These are phyloP conservation scores for Zaprionus inermis DNA, from an alignment of 1,140 invertebrate species.

Conservation along the genomic window DNA sequence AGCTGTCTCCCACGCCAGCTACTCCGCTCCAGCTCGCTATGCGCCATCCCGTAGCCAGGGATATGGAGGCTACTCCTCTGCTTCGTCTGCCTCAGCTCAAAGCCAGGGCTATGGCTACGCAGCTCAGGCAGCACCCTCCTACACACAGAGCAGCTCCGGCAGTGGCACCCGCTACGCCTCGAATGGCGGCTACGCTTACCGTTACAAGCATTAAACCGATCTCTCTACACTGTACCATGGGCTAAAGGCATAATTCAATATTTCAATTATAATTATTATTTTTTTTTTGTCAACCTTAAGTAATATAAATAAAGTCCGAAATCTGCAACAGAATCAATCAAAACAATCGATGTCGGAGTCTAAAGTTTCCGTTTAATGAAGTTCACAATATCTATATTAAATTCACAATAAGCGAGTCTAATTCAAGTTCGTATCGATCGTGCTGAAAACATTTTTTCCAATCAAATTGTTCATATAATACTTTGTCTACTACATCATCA, in stretches of 20 bases:
- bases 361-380: constrained; percentile 1
- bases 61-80: constrained; percentile 8
- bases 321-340: not conserved
- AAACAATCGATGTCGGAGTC: not conserved
- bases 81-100: constrained; percentile 10
- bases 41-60: constrained; percentile 30
- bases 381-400: not conserved
- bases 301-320: not conserved
- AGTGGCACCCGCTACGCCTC: constrained; percentile 47
- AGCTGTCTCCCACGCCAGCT: constrained; percentile 8
- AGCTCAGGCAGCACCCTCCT: constrained; percentile 1
- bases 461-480: not conserved
- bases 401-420: not conserved
- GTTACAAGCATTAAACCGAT: constrained; percentile 51
- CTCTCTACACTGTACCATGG: constrained; percentile 11
- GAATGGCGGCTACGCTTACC: constrained; percentile 65
- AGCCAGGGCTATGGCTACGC: constrained; percentile 26
- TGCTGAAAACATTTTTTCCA: not conserved
- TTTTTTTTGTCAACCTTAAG: constrained; percentile 15
- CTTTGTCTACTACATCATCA: not conserved
- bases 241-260: not conserved
- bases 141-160: constrained; percentile 5
- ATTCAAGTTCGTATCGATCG: not conserved
- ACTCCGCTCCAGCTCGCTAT: constrained; percentile 28
- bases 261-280: not conserved